Evolutionary conservation across 2,888 invertebrate species (phyloP), one percentile per base, ranked within the genome.

Genomic region (Antitype chi): DNA sequence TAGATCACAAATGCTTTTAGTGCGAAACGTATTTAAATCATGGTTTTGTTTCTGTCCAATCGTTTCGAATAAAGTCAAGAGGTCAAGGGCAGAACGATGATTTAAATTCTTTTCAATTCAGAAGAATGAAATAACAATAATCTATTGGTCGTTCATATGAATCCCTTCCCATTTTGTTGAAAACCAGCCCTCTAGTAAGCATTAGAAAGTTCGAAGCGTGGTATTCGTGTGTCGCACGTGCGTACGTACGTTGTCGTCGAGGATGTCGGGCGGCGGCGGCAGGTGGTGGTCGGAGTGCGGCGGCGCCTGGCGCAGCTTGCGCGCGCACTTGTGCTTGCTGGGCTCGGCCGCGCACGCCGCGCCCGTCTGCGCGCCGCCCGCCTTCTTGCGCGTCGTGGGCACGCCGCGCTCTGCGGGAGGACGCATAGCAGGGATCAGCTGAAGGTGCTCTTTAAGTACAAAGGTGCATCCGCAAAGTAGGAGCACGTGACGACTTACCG

Each of bases 241-340:
- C 0, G 62, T 78, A 92, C 92, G 82, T 91, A 95, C 96, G 90
- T 93, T 93, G 74, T 96, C 94, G 90, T 95, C 94, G 59, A 94
- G 92, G 85, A 96, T 95, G 89, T 96, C 96, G 5, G 95, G 95
- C 94, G 95, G 96, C 90, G 96, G 96, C 89, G 96, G 96, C 89
- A 96, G 94, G 93, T 96, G 95, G 93, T 96, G 94, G 94, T 96
- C 96, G 89, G 94, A 92, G 91, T 94, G 94, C 15, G 94, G 92
- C 78, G 95, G 94, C 85, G 94, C 94, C 82, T 90, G 89, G 80
- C 96, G 94, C 87, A 95, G 95, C 89, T 96, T 97, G 89, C 96
- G 95, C 87, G 95, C 88, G 90, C 96, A 92, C 93, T 97, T 95
- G 93, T 95, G 95, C 91, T 94, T 86, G 76, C 53, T 74, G 76